Base-by-base conservation (phyloP, 2,888 invertebrate genomes). In the Drosophila putrida region DNA sequence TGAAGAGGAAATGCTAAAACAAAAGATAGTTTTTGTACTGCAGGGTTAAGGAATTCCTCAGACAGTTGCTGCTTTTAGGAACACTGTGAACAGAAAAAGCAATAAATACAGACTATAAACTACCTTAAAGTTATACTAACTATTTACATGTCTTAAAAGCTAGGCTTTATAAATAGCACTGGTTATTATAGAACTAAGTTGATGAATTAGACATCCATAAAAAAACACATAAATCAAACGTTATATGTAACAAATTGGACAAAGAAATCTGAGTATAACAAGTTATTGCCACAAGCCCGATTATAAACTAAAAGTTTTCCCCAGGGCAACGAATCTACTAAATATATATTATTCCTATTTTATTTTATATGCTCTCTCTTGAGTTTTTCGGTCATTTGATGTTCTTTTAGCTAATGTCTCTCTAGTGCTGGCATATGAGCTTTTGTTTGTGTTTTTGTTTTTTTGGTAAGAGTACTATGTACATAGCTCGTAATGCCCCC, bases 111-210 rank as follows among this genome's bases (percentile, higher is more conserved):
- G 53, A 36, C 27, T 2, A 13, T 31, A 41, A 28, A 39, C 25
- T 64, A 25, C 25, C 46, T 36, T 27, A n/a, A 39, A 38, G 28
- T 35, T 35, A 46, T 20, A 28, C 46, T 69, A 65, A 47, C n/a
- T 79, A 79, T 82, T 27, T 83, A 82, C 81, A 82, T 20, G 31
- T 43, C 79, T 82, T 82, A 79, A 0, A 11, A 41, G 28, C 60
- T 82, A 82, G 20, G 39, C 63, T 65, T 73, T 80, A 76, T 47
- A 60, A 39, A 60, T 25, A 47, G 47, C 28, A 47, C 15, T 46
- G 28, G 13, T 39, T 20, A 15, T 20, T 10, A 25, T 25, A 28
- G 10, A 53, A 28, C 6, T 1, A 20, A 53, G 51, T 39, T 28
- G 38, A 38, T 27, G 11, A 39, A 6, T 5, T 15, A 25, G 8